phyloP scores from a whole-genome alignment of 2,113 vertebrate species.

The Benitochromis conjunctus region DNA sequence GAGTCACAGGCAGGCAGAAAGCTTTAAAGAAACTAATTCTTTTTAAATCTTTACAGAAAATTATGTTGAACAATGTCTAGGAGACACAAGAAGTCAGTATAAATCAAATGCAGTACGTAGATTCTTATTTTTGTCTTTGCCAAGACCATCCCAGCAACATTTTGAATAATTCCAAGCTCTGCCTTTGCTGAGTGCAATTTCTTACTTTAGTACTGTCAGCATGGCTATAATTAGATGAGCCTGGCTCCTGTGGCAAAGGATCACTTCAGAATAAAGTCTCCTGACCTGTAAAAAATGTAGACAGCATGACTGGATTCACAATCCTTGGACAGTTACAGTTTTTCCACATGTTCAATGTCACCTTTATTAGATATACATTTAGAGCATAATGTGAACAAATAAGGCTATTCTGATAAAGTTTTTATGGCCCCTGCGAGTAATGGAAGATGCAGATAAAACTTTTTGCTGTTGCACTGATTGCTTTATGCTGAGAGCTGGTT shows the following conservation, averaged over 20 bases:
- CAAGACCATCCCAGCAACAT: background rate
- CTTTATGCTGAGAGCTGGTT: background rate
- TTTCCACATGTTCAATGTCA: background rate
- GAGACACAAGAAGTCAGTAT: background rate
- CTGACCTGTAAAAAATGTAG: background rate
- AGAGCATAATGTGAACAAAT: background rate
- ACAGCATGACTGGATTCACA: background rate
- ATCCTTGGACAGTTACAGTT: background rate
- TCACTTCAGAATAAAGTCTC: background rate
- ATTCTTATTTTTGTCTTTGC: background rate
- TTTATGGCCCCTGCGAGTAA: background rate
- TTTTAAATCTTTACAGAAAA: background rate
- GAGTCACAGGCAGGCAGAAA: background rate
- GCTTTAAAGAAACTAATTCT: background rate
- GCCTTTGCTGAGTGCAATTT: constrained; percentile 2
- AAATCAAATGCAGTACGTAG: background rate
- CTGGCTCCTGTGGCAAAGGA: constrained; percentile 1
- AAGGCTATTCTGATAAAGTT: background rate
- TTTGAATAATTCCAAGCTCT: constrained; percentile 13
- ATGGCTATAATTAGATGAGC: constrained; percentile 26
- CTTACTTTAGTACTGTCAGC: constrained; percentile 22
- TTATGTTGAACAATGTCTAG: background rate
- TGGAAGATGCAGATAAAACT: background rate
- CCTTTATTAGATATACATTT: background rate
- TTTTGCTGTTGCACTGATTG: background rate